Evolutionary conservation across 2,888 invertebrate genomes (phyloP).

Genomic region (Leucoptera coffeella): DNA sequence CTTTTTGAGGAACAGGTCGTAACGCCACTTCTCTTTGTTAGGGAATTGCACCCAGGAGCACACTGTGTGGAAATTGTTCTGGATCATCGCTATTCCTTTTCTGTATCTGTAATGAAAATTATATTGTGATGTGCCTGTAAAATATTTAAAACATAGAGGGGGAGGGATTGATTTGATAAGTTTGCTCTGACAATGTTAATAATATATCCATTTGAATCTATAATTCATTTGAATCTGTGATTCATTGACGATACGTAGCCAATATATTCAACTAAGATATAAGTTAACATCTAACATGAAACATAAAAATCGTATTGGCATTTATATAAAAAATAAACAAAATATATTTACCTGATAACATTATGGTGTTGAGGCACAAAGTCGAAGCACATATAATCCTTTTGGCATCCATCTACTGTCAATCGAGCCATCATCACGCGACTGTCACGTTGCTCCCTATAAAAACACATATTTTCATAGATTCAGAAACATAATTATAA

Average conservation of each 20-base stretch:
- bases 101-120: conserved; percentile 58
- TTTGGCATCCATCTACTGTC: conserved; percentile 94
- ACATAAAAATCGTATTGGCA: no score
- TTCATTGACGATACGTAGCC: no score
- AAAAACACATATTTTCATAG: conserved; percentile 1
- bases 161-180: no score
- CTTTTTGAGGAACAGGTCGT: conserved; percentile 77
- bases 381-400: conserved; percentile 95
- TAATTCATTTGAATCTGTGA: no score
- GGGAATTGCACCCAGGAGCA: conserved; percentile 93
- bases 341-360: conserved; percentile 37
- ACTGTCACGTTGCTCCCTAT: conserved; percentile 78
- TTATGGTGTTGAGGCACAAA: conserved; percentile 95
- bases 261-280: neutral
- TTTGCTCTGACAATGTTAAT: no score
- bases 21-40: conserved; percentile 80
- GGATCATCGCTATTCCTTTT: conserved; percentile 82
- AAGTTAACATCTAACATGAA: no score
- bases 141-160: neutral
- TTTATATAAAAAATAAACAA: neutral
- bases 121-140: neutral
- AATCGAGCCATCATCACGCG: conserved; percentile 94
- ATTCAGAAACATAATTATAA: conserved; percentile 7
- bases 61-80: conserved; percentile 85
- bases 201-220: no score